Base-by-base conservation (phyloP, 2,888 invertebrate species). In the Criorhina ranunculi region DNA sequence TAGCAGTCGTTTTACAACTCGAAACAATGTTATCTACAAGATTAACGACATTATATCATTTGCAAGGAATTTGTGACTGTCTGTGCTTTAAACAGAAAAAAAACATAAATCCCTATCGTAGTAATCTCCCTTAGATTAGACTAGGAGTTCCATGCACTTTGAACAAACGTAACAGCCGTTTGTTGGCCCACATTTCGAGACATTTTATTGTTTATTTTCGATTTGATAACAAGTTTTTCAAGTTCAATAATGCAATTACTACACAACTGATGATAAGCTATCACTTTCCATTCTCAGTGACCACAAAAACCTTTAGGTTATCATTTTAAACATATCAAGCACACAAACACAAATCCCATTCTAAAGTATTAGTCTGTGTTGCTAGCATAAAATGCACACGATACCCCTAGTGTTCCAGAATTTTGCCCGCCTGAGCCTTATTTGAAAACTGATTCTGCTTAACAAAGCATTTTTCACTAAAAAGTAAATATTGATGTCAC, bases 401-500 rank as follows among this genome's bases (percentile, higher is more conserved):
- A 29, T 17, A 37, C 6, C 7, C n/a, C 5, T 7, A 3, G 24
- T 31, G 35, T 2, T 29, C n/a, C 44, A 46, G 15, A 35, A n/a
- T 33, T 35, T 8, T 19, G 5, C 8, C 1, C 15, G 17, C 8
- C 0, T 31, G 17, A 9, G 19, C 33, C n/a, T n/a, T 17, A 33
- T 40, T 49, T 60, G 51, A 19, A 29, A 55, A 62, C 15, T 60
- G 17, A 66, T 72, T 82, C 40, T 24, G 60, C 59, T 53, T 72
- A 40, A 29, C 40, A 72, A 72, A 77, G 72, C 72, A 51, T 72
- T 57, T 72, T 57, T 17, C 8, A 31, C 46, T n/a, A 15, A 9
- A 57, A 69, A 24, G n/a, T 53, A 60, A 80, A 60, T 62, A 64
- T 53, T 37, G 37, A 53, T 42, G 70, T 72, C 42, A 49, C 44